These are phyloP conservation scores for Heliconius cydno DNA, from an alignment of 2,888 invertebrate genomes.

Conservation along the genomic window DNA sequence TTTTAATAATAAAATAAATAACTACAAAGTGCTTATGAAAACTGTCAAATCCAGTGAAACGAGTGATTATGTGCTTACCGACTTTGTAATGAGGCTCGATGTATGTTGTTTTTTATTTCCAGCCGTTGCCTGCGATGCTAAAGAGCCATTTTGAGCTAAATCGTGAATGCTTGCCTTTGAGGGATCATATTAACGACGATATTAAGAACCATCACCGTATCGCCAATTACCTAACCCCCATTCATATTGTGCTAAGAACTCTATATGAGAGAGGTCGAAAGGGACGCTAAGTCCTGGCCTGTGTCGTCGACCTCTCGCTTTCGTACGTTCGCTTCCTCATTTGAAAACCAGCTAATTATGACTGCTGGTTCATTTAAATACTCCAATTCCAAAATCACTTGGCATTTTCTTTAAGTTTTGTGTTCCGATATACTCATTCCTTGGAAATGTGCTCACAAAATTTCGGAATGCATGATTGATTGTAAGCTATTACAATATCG, in stretches of 20 bases:
- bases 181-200: slow-evolving; percentile 83
- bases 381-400: slow-evolving; percentile 52
- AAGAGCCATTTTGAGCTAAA: slow-evolving; percentile 83
- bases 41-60: slow-evolving; percentile 60
- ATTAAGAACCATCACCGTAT: slow-evolving; percentile 79
- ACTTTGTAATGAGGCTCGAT: slow-evolving; percentile 82
- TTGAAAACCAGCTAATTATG: slow-evolving; percentile 75
- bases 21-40: slow-evolving; percentile 46
- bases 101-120: slow-evolving; percentile 84
- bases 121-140: slow-evolving; percentile 84
- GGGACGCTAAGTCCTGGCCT: slow-evolving; percentile 51
- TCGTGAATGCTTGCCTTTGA: slow-evolving; percentile 84
- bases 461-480: slow-evolving; percentile 76
- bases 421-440: slow-evolving; percentile 76
- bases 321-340: slow-evolving; percentile 76
- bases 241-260: slow-evolving; percentile 80
- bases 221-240: slow-evolving; percentile 79
- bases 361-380: slow-evolving; percentile 67
- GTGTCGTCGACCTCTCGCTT: slow-evolving; percentile 66
- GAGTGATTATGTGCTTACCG: slow-evolving; percentile 66
- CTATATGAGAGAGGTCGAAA: slow-evolving; percentile 59
- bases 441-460: slow-evolving; percentile 69
- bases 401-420: slow-evolving; percentile 46
- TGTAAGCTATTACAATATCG: slow-evolving; percentile 72
- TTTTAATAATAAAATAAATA: background rate